These are phyloP conservation scores for Bombylius major DNA, from an alignment of 2,888 invertebrate species.

Conservation along the genomic window DNA sequence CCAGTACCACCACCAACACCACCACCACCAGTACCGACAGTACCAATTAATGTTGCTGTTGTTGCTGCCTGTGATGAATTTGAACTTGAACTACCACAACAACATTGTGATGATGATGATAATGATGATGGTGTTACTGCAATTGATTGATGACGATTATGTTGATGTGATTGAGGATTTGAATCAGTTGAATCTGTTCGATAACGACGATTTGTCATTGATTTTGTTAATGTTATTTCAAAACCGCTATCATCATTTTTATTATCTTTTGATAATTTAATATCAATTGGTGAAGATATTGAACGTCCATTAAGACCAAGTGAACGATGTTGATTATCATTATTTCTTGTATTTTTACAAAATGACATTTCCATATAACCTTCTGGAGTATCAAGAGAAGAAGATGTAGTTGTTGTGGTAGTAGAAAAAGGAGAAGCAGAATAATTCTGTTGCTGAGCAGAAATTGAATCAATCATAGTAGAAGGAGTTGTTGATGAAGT, in stretches of 20 bases:
- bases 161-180: slow-evolving; percentile 22
- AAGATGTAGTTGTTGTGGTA: neutral
- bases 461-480: neutral
- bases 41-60: neutral
- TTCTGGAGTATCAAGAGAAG: slow-evolving; percentile 37
- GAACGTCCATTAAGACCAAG: neutral
- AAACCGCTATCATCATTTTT: slow-evolving; percentile 11
- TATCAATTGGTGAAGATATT: slow-evolving; percentile 11
- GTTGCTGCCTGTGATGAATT: neutral
- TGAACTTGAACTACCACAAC: neutral
- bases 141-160: too few species aligned
- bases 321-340: slow-evolving; percentile 3
- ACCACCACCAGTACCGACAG: too few species aligned
- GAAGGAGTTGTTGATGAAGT: neutral
- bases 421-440: too few species aligned
- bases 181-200: slow-evolving; percentile 36
- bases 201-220: slow-evolving; percentile 5
- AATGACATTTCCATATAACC: slow-evolving; percentile 57
- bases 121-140: too few species aligned
- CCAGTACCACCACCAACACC: slow-evolving; percentile 39
- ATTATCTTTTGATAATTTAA: slow-evolving; percentile 10
- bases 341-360: slow-evolving; percentile 21
- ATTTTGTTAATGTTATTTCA: slow-evolving; percentile 12
- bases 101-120: neutral
- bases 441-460: neutral